Conservation (phyloP, 2,888 invertebrate species). For the Ctenicera cuprea region DNA sequence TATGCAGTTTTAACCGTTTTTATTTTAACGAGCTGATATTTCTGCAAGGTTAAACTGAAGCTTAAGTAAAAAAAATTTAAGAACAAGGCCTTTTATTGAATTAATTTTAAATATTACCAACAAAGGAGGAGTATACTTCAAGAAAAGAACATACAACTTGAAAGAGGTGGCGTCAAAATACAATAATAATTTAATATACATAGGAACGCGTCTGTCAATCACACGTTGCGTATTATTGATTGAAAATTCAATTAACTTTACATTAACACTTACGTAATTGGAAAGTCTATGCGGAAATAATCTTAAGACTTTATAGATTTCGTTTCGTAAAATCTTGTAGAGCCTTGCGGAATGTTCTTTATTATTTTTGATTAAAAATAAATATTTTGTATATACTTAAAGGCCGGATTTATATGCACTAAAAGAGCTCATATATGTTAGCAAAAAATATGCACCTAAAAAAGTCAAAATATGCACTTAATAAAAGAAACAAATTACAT, state of each 20-base stretch:
- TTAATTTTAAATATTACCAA: conserved; percentile 1
- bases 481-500: too few relatives aligned
- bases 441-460: too few relatives aligned
- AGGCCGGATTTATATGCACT: too few relatives aligned
- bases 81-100: neutral
- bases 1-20: too few relatives aligned
- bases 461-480: too few relatives aligned
- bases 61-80: neutral
- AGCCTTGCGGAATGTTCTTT: neutral
- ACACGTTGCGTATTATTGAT: conserved; percentile 1
- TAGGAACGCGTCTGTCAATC: conserved; percentile 9
- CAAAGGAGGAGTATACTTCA: neutral
- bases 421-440: too few relatives aligned
- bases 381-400: too few relatives aligned
- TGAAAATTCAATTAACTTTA: conserved; percentile 24
- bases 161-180: conserved; percentile 21
- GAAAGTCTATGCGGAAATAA: neutral
- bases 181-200: conserved; percentile 11
- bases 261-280: conserved; percentile 6
- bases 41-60: neutral
- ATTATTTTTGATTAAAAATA: too few relatives aligned
- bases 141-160: neutral
- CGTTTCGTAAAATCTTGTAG: neutral
- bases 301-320: neutral
- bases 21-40: too few relatives aligned